Evolutionary conservation across 2,113 vertebrate genomes (phyloP), one percentile per base, ranked within the genome.

Genomic region (Lagopus muta): DNA sequence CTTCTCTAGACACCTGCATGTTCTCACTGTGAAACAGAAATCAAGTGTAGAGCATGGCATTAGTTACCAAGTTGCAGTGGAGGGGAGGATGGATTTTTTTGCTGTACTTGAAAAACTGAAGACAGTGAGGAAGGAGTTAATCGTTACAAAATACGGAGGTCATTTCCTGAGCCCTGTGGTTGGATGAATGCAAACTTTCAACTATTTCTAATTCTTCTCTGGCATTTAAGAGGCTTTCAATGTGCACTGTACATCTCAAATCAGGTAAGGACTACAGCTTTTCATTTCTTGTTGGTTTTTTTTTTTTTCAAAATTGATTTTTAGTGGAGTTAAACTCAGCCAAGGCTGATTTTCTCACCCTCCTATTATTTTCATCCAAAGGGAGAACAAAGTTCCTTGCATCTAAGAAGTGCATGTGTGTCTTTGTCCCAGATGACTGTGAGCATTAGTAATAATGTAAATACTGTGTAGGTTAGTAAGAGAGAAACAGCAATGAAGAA

Each of bases 81-180:
- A 87, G 88, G 21, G 30, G 21, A 60, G n/a, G 54, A 81, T 54
- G 21, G 5, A 40, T 54, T 65, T 72, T 93, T 93, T 62, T 50
- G 60, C 78, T 40, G 43, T 57, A 69, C 72, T 94, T 81, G 73
- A 88, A 92, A 90, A 78, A 66, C 36, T 3, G 0, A 81, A 92
- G 28, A 10, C 42, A 0, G 89, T 28, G 45, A 96, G 93, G 96
- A 96, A 97, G 93, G 89, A 93, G 96, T 95, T 97, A 97, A 96
- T 77, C 0, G 2, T 92, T 95, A 30, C 85, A 92, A 93, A 94
- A 86, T 80, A 64, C 42, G 17, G 54, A n/a, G 92, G 96, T 96
- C 96, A 96, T 95, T 97, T 97, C 97, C 97, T 97, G 96, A 97
- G 80, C 66, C 52, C 55, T 82, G 73, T 90, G 88, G 86, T 88